Evolutionary conservation across 2,113 vertebrate species (phyloP).

Genomic region (Mungos mungo): DNA sequence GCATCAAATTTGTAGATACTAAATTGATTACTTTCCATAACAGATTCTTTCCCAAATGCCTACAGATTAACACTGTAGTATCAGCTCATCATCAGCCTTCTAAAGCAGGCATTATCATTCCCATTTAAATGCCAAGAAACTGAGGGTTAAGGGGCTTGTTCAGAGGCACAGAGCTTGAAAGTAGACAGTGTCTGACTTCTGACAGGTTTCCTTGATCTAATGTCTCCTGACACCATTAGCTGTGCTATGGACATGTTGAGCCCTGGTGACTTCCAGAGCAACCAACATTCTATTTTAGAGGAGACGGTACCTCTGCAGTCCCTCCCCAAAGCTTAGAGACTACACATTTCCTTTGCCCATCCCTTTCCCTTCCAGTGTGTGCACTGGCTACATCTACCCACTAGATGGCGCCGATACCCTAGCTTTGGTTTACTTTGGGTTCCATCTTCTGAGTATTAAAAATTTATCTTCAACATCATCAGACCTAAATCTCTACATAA

Average conservation of each 20-base stretch:
- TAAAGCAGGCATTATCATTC: background rate
- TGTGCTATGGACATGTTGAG: fast-evolving
- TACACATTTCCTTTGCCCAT: fast-evolving
- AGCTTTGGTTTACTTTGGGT: slow-evolving; percentile 1
- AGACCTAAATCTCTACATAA: slow-evolving; percentile 48
- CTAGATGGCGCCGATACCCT: slow-evolving; percentile 77
- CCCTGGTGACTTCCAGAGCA: background rate
- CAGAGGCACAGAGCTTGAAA: background rate
- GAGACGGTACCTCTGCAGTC: too few species aligned
- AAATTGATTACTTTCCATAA: background rate
- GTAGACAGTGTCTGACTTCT: background rate
- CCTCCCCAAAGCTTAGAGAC: background rate
- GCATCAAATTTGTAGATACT: background rate
- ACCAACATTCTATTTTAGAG: fast-evolving
- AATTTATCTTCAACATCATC: slow-evolving; percentile 35
- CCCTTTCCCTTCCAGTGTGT: background rate
- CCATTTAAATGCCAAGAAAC: background rate
- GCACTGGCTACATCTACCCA: background rate
- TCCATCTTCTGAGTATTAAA: background rate
- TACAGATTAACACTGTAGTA: background rate
- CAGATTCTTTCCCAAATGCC: background rate
- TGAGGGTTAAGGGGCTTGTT: background rate
- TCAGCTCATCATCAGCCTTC: background rate
- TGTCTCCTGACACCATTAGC: background rate
- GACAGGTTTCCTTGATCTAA: background rate